These are phyloP conservation scores for Eriosoma lanigerum DNA, from an alignment of 1,140 invertebrate genomes.

Conservation along the genomic window DNA sequence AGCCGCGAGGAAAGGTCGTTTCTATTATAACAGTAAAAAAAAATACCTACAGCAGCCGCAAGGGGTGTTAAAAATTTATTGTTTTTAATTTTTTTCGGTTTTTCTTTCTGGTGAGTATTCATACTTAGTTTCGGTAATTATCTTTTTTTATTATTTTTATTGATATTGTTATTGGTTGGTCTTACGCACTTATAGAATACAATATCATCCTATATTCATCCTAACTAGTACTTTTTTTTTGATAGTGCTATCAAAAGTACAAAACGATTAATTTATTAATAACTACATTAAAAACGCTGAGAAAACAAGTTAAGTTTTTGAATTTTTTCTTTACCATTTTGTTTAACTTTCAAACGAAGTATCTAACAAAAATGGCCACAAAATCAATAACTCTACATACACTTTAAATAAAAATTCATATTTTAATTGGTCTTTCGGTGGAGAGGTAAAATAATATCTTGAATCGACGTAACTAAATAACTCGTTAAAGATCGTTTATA, in stretches of 20 bases:
- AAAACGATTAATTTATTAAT: conserved; percentile 23
- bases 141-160: conserved; percentile 47
- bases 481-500: too few relatives aligned
- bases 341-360: background rate
- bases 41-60: conserved; percentile 7
- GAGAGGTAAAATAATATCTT: too few relatives aligned
- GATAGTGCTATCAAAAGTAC: background rate
- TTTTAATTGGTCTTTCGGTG: background rate
- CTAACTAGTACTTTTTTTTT: too few relatives aligned
- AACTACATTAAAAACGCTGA: background rate
- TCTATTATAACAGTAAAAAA: conserved; percentile 34
- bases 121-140: conserved; percentile 30
- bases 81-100: conserved; percentile 33
- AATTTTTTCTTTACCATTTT: background rate
- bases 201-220: too few relatives aligned
- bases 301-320: background rate
- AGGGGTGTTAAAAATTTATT: conserved; percentile 51
- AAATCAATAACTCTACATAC: too few relatives aligned
- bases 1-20: conserved; percentile 42
- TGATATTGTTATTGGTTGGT: conserved; percentile 30
- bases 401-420: too few relatives aligned
- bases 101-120: background rate
- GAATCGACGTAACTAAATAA: too few relatives aligned
- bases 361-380: background rate
- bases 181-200: too few relatives aligned